These are phyloP conservation scores for Polypedilum pembai DNA, from an alignment of 1,140 invertebrate genomes.

Conservation along the genomic window DNA sequence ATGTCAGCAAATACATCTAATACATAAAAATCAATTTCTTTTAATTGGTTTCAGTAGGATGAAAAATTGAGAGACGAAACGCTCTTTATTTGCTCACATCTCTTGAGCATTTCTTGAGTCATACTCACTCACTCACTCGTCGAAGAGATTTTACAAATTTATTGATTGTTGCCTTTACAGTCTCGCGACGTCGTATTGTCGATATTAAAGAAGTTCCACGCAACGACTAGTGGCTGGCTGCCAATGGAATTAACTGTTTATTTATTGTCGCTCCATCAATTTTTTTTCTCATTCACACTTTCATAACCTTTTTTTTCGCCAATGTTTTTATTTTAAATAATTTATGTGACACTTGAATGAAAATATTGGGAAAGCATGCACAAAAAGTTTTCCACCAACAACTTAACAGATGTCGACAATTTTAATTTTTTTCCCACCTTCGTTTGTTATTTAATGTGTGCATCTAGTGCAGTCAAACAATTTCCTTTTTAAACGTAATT, in stretches of 20 bases:
- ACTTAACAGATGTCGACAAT: too few relatives aligned
- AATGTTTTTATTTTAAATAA: too few relatives aligned
- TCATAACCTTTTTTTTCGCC: too few relatives aligned
- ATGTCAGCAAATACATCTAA: conserved; percentile 6
- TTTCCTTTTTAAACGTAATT: too few relatives aligned
- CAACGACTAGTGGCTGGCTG: not conserved
- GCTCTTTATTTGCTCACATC: not conserved
- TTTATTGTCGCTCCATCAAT: not conserved
- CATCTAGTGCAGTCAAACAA: too few relatives aligned
- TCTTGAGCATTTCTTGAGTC: not conserved
- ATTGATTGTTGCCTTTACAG: not conserved
- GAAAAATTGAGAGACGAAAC: not conserved
- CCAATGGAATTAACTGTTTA: conserved; percentile 12
- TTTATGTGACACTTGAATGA: too few relatives aligned
- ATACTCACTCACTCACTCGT: not conserved
- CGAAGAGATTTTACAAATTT: not conserved
- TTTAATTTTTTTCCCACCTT: too few relatives aligned
- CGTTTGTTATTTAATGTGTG: too few relatives aligned
- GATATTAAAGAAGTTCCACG: not conserved
- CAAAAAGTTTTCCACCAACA: too few relatives aligned
- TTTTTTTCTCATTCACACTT: too few relatives aligned
- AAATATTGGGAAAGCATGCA: too few relatives aligned
- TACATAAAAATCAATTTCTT: conserved; percentile 14
- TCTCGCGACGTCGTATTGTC: not conserved
- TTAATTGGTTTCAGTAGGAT: conserved; percentile 18